These are phyloP conservation scores for Tenthredo livida DNA, from an alignment of 2,888 invertebrate species.

Conservation along the genomic window DNA sequence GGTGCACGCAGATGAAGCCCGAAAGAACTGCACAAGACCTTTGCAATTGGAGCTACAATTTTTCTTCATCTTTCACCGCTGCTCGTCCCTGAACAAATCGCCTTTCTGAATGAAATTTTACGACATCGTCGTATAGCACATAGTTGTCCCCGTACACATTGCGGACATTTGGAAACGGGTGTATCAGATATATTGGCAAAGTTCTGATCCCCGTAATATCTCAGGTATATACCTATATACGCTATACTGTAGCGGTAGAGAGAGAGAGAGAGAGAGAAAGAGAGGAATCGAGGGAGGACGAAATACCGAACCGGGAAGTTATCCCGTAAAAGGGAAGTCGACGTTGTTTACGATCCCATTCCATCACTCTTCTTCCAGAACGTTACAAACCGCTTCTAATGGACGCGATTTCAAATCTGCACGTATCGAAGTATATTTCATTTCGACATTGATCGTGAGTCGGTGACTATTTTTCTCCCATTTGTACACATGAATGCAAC, in stretches of 20 bases:
- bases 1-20: not conserved
- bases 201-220: slow-evolving; percentile 46
- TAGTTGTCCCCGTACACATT: not conserved
- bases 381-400: not conserved
- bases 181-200: slow-evolving; percentile 50
- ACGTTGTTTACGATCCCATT: slow-evolving; percentile 47
- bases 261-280: no score
- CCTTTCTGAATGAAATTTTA: not conserved
- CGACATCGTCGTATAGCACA: not conserved
- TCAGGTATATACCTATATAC: slow-evolving; percentile 8
- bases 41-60: not conserved
- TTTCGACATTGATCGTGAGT: not conserved
- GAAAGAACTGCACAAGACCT: not conserved
- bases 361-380: slow-evolving; percentile 37
- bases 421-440: not conserved
- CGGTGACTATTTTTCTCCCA: not conserved
- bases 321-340: slow-evolving; percentile 36
- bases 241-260: slow-evolving; percentile 7
- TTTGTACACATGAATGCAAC: not conserved
- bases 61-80: not conserved
- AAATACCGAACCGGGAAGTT: slow-evolving; percentile 43
- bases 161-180: slow-evolving; percentile 2
- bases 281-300: slow-evolving; percentile 37
- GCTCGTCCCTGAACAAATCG: not conserved
- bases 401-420: not conserved